Conservation (phyloP, 2,113 vertebrate genomes). For the Tetrax tetrax region DNA sequence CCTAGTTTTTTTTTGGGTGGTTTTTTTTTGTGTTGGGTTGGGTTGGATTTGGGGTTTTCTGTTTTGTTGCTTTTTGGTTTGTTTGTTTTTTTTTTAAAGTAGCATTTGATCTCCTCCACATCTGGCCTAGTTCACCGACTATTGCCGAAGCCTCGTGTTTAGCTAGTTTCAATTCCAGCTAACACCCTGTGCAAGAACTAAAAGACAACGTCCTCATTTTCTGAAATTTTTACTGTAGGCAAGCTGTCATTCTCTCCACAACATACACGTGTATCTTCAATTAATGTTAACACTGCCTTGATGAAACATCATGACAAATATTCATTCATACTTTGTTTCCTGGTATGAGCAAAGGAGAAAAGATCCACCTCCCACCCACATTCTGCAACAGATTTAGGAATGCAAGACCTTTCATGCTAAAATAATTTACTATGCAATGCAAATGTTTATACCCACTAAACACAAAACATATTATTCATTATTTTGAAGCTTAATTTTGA, state of each 20-base stretch:
- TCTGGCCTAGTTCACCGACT: neutral
- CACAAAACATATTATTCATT: conserved; percentile 50
- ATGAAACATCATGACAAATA: conserved; percentile 44
- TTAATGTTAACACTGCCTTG: neutral
- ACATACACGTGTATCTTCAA: neutral
- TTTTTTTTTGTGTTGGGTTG: neutral
- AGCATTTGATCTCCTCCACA: neutral
- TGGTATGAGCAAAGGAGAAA: conserved; percentile 22
- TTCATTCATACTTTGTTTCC: conserved; percentile 49
- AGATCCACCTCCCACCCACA: conserved; percentile 53
- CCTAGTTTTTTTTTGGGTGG: neutral
- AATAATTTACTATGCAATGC: neutral
- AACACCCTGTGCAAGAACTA: neutral
- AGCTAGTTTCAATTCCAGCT: neutral
- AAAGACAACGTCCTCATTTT: neutral
- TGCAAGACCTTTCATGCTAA: conserved; percentile 43
- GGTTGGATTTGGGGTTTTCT: neutral
- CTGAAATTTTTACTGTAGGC: neutral
- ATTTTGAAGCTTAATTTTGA: conserved; percentile 47
- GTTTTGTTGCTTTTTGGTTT: no score
- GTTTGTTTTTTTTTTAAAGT: neutral
- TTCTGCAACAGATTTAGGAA: conserved; percentile 48
- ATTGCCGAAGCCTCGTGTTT: neutral
- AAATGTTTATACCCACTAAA: conserved; percentile 29
- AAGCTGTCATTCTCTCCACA: neutral